A percentile compares a stretch with the other conserved stretches of the same genome.
phyloP scores from a whole-genome alignment of 2,797 vertebrate species.

The Artibeus jamaicensis region DNA sequence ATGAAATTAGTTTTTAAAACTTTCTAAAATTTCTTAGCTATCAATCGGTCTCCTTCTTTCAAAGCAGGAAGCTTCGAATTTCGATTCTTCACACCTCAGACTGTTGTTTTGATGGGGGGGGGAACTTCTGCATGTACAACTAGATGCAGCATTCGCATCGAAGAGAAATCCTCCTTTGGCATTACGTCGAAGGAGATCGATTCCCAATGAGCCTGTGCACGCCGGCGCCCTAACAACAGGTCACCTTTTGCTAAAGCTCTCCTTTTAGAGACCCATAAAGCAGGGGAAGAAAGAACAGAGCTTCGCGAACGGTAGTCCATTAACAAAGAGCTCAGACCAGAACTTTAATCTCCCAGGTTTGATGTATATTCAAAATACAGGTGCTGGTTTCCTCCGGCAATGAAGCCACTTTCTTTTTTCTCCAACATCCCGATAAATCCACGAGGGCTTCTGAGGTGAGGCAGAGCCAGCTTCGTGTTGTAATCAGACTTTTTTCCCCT shows the following conservation, averaged over 20 bases:
- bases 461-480: background rate
- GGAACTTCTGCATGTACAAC: background rate
- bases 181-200: background rate
- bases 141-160: background rate
- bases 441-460: background rate
- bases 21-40: background rate
- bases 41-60: background rate
- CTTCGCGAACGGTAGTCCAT: background rate
- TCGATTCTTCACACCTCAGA: background rate
- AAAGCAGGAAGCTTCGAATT: background rate
- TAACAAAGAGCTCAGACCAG: background rate
- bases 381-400: background rate
- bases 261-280: conserved; percentile 2
- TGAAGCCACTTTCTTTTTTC: background rate
- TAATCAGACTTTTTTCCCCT: background rate
- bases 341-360: background rate
- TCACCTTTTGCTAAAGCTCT: background rate
- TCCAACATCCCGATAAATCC: background rate
- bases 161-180: background rate
- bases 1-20: background rate
- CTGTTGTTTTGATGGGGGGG: background rate
- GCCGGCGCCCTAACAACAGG: background rate
- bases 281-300: background rate
- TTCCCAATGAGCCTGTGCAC: background rate
- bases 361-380: background rate